Conservation (phyloP, 2,113 vertebrate genomes). For the Laticauda colubrina region DNA sequence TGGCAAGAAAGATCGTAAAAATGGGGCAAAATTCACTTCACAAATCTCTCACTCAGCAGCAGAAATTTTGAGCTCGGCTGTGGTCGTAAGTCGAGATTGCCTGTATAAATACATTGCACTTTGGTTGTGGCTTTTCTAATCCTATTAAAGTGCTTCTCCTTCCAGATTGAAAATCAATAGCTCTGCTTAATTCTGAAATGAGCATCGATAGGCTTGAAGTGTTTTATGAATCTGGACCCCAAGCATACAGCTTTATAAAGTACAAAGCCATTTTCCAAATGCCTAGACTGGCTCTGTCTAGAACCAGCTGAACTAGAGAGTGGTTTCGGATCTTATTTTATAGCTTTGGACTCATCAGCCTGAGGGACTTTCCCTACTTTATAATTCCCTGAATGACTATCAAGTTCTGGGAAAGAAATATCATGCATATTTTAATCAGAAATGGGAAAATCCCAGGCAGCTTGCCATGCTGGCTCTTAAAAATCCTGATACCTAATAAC, state of each 20-base stretch:
- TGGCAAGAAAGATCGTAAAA: not conserved
- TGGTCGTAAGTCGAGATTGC: not conserved
- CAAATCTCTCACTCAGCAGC: too few species aligned
- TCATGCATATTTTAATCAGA: not conserved
- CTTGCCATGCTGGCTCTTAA: not conserved
- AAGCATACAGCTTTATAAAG: not conserved
- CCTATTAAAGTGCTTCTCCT: conserved; percentile 7
- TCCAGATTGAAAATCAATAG: conserved; percentile 11
- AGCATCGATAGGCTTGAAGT: conserved; percentile 9
- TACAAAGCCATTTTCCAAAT: accelerated
- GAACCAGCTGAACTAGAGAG: not conserved
- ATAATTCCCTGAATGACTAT: not conserved
- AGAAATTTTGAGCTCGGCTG: too few species aligned
- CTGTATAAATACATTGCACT: not conserved
- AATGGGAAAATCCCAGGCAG: not conserved
- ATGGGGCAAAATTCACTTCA: too few species aligned
- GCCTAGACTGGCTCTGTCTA: not conserved
- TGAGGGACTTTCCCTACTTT: not conserved
- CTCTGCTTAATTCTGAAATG: not conserved
- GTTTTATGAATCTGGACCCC: not conserved
- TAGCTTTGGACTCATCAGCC: not conserved
- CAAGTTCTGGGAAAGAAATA: not conserved
- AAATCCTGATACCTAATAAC: not conserved
- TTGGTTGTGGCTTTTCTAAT: not conserved
- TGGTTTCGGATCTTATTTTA: not conserved